Base-by-base conservation (phyloP, 1,140 invertebrate genomes). In the Drosophila setifemur region DNA sequence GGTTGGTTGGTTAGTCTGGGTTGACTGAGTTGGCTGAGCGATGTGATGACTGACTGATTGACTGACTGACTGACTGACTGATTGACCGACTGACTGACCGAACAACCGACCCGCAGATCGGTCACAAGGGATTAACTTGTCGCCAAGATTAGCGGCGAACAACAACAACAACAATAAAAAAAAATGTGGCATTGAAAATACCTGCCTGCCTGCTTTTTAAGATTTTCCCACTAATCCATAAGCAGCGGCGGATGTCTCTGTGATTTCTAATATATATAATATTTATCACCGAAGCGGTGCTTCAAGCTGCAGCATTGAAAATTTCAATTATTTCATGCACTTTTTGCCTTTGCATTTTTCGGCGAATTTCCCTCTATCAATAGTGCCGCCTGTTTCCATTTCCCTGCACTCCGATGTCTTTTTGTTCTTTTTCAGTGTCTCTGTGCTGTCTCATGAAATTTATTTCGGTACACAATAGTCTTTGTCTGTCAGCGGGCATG, bases 401-500 rank as follows among this genome's bases (percentile, higher is more conserved):
- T 58, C 45, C 21, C 28, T 31, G 60, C 28, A 52, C 40, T 64
- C 9, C 19, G 48, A 37, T 64, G 44, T 52, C 47, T 14, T 16
- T 11, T 28, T 37, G 58, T 37, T 40, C 31, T 53, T 26, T 52
- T 26, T 52, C 49, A 45, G 44, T 50, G 42, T 63, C 58, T 63
- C 44, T 35, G 42, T 39, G 19, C 63, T 47, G 64, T 50, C 60
- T 69, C 43, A 44, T 42, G 49, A 54, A 12, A 47, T 64, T 70
- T 79, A 79, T 85, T 85, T 83, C 53, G 37, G 58, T 74, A 73
- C 69, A 82, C 73, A 82, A 82, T 77, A 42, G 69, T 49, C 47
- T 45, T 63, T 74, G 76, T 58, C 47, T 45, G 42, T 68, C 53
- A 39, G 52, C 48, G 26, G 33, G 58, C 48, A 42, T 69, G 58